These are phyloP conservation scores for Polyploca ridens DNA, from an alignment of 2,888 invertebrate species.

Conservation along the genomic window DNA sequence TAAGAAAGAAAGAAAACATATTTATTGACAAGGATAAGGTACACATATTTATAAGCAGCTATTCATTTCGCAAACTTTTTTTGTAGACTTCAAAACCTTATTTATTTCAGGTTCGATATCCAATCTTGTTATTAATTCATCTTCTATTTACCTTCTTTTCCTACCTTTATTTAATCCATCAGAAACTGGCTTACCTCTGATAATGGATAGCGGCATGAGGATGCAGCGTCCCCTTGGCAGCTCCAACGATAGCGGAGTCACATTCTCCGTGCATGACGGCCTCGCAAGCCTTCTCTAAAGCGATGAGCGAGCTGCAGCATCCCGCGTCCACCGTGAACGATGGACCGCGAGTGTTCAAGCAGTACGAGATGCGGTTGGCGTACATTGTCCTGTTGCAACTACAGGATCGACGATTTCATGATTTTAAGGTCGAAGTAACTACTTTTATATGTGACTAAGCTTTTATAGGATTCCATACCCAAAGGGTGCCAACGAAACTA, in stretches of 20 bases:
- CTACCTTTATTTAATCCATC: not conserved
- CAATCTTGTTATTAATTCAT: conserved; percentile 21
- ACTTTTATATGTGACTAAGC: no score
- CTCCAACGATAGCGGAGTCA: conserved; percentile 85
- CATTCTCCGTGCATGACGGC: conserved; percentile 58
- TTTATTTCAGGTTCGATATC: no score
- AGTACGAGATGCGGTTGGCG: conserved; percentile 72
- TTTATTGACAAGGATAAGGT: no score
- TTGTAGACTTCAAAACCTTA: no score
- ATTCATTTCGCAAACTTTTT: no score
- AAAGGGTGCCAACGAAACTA: no score
- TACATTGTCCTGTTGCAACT: conserved; percentile 68
- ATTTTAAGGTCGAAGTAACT: no score
- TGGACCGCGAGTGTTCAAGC: conserved; percentile 69
- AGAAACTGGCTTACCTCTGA: conserved; percentile 40
- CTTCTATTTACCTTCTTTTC: no score
- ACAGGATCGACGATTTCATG: not conserved
- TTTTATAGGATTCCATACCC: no score
- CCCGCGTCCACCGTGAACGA: conserved; percentile 60
- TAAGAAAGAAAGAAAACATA: no score
- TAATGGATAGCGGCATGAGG: conserved; percentile 70
- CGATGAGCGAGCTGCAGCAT: conserved; percentile 59
- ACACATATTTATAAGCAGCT: no score
- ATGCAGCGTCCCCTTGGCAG: conserved; percentile 83
- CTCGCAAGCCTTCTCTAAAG: conserved; percentile 58